Conservation (phyloP, 2,888 invertebrate genomes). For the Volucella zonaria region DNA sequence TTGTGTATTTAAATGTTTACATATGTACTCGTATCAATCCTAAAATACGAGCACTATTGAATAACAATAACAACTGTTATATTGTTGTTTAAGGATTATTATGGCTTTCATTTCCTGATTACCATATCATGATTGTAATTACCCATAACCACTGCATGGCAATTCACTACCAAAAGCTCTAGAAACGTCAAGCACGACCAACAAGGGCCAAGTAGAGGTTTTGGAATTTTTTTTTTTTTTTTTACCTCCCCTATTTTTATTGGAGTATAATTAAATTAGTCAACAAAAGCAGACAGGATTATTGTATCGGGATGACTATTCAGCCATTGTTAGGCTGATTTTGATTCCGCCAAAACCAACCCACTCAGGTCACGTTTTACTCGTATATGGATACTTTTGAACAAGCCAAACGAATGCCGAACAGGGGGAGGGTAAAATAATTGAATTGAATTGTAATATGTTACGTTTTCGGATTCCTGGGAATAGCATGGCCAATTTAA, state of each 20-base stretch:
- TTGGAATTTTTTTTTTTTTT: slow-evolving; percentile 6
- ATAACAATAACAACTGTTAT: slow-evolving; percentile 60
- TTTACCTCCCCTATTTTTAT: slow-evolving; percentile 1
- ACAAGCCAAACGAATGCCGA: background rate
- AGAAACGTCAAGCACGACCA: slow-evolving; percentile 1
- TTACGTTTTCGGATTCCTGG: slow-evolving; percentile 68
- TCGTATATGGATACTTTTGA: background rate
- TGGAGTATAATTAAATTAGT: slow-evolving; percentile 70
- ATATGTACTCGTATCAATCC: slow-evolving; percentile 42
- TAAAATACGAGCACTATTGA: slow-evolving; percentile 43
- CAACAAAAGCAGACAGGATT: slow-evolving; percentile 71
- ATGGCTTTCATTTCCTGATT: slow-evolving; percentile 69
- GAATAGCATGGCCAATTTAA: slow-evolving; percentile 64
- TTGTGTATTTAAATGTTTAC: slow-evolving; percentile 49
- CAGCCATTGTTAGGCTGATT: background rate
- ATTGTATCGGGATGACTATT: slow-evolving; percentile 55
- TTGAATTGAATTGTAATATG: slow-evolving; percentile 73
- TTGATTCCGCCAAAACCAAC: background rate
- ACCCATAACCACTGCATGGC: slow-evolving; percentile 53
- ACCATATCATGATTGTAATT: slow-evolving; percentile 70
- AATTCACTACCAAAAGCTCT: slow-evolving; percentile 16
- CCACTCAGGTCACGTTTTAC: slow-evolving; percentile 2
- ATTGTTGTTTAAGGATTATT: slow-evolving; percentile 66
- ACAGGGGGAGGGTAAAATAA: slow-evolving; percentile 55
- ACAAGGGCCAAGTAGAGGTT: slow-evolving; percentile 38